phyloP scores from a whole-genome alignment of 2,113 vertebrate species.

The Erinaceus europaeus region DNA sequence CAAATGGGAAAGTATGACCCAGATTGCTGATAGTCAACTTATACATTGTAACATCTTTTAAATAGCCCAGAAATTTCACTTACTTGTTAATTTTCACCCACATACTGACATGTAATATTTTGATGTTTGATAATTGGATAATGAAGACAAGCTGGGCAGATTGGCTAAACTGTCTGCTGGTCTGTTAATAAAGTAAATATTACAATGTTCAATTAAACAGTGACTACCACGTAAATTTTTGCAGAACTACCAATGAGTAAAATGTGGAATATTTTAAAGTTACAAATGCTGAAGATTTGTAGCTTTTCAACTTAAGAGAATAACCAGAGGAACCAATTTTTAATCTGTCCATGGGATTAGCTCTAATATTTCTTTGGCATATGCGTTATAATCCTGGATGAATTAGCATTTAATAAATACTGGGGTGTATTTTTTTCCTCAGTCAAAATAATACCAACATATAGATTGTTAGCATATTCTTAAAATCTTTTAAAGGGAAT shows the following conservation, averaged over 20 bases:
- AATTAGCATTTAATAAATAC: conserved; percentile 69
- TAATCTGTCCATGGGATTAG: conserved; percentile 72
- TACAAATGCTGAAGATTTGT: conserved; percentile 34
- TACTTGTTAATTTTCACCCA: conserved; percentile 40
- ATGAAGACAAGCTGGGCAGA: conserved; percentile 11
- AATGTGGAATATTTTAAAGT: conserved; percentile 23
- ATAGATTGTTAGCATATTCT: conserved; percentile 60
- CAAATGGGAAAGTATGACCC: conserved; percentile 45
- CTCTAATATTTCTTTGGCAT: conserved; percentile 92
- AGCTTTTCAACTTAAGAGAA: conserved; percentile 41
- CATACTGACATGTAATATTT: conserved; percentile 35
- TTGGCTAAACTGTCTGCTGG: not conserved
- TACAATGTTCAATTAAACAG: conserved; percentile 21
- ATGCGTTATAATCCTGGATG: conserved; percentile 82
- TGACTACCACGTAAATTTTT: conserved; percentile 11
- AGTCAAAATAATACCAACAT: conserved; percentile 70
- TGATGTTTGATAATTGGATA: not conserved
- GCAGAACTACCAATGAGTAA: conserved; percentile 15
- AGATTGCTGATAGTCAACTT: conserved; percentile 35
- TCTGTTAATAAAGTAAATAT: conserved; percentile 29
- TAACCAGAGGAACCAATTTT: conserved; percentile 51
- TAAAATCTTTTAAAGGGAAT: conserved; percentile 71
- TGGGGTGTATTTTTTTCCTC: conserved; percentile 51
- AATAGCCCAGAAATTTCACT: conserved; percentile 34
- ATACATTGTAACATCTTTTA: conserved; percentile 22